Evolutionary conservation across 2,888 invertebrate genomes (phyloP).

Genomic region (Podabrus alpinus): DNA sequence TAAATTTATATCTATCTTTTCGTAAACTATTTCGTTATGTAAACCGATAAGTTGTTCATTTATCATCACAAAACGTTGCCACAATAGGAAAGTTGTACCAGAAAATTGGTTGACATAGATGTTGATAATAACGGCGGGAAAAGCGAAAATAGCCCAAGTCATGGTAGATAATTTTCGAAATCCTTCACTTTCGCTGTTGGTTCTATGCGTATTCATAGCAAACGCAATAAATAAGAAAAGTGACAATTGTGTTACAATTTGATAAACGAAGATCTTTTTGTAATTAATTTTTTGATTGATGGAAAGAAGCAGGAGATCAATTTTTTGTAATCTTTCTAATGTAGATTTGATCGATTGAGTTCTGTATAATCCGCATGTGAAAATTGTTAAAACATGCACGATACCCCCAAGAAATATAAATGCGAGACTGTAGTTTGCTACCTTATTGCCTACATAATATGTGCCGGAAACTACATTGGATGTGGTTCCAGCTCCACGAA

Average conservation of each 20-base stretch:
- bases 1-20: not conserved
- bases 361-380: constrained; percentile 8
- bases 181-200: constrained; percentile 10
- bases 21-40: not conserved
- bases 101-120: constrained; percentile 16
- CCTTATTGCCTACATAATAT: constrained; percentile 12
- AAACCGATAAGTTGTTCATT: constrained; percentile 5
- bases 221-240: not conserved
- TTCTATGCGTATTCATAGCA: not conserved
- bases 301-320: constrained; percentile 2
- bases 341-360: constrained; percentile 13
- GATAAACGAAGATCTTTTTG: constrained; percentile 10
- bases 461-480: constrained; percentile 11
- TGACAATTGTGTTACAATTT: constrained; percentile 5
- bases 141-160: constrained; percentile 11
- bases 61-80: constrained; percentile 14
- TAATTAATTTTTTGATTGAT: constrained; percentile 13
- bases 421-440: constrained; percentile 16
- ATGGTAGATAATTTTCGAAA: constrained; percentile 2
- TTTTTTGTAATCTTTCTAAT: constrained; percentile 2
- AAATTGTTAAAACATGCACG: constrained; percentile 3
- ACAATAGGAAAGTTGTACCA: constrained; percentile 5
- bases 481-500: not conserved
- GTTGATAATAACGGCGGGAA: constrained; percentile 7
- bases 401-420: constrained; percentile 11